phyloP scores from a whole-genome alignment of 2,113 vertebrate species.

The Gambusia affinis region DNA sequence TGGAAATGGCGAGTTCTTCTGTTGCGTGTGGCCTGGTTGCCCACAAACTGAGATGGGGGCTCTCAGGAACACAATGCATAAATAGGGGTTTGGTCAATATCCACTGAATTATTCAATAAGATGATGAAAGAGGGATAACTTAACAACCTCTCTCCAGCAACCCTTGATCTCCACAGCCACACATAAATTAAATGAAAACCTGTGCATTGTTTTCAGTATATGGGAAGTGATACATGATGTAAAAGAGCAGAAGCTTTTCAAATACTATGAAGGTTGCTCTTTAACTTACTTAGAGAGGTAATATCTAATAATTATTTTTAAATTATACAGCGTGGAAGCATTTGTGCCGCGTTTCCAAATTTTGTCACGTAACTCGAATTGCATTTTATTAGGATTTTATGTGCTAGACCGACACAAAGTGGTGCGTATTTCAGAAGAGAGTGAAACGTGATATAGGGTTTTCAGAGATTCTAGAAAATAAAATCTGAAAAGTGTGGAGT shows the following conservation, averaged over 20 bases:
- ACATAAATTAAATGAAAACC: slow-evolving; percentile 18
- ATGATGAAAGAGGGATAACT: slow-evolving; percentile 60
- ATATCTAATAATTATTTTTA: neutral
- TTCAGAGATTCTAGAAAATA: too few relatives aligned
- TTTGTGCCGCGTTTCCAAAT: neutral
- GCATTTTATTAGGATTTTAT: neutral
- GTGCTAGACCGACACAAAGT: neutral
- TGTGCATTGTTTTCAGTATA: slow-evolving; percentile 11
- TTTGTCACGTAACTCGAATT: too few relatives aligned
- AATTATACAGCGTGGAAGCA: neutral
- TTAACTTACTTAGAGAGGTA: neutral
- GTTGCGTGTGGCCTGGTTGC: slow-evolving; percentile 47
- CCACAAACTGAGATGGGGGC: slow-evolving; percentile 34
- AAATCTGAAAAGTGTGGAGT: too few relatives aligned
- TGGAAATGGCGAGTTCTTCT: slow-evolving; percentile 54
- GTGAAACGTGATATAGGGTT: too few relatives aligned
- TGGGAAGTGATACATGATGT: neutral
- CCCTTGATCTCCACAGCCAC: slow-evolving; percentile 34
- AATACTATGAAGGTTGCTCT: neutral
- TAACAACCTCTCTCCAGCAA: slow-evolving; percentile 43
- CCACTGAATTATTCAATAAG: slow-evolving; percentile 78
- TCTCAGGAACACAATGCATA: slow-evolving; percentile 54
- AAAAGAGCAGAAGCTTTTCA: neutral
- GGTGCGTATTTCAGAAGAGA: neutral
- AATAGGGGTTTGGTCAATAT: slow-evolving; percentile 72